Percentiles rank a stretch among this genome's conserved stretches.
phyloP scores from a whole-genome alignment of 2,888 invertebrate genomes.

The Ophion costatus region DNA sequence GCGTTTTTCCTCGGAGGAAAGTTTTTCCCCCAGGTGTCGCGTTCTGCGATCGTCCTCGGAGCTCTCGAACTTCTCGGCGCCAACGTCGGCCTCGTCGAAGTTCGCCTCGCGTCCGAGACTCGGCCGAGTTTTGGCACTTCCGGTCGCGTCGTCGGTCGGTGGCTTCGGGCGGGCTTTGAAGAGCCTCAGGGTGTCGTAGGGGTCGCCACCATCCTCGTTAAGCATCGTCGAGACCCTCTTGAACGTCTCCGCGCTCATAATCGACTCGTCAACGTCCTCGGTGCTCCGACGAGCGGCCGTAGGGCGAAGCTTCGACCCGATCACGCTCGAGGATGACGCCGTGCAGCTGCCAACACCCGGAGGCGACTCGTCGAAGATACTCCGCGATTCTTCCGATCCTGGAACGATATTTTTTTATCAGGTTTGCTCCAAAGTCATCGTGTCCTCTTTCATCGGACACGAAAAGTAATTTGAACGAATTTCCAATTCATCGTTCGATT shows the following conservation, averaged over 20 bases:
- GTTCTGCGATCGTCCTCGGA: not conserved
- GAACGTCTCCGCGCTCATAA: constrained; percentile 68
- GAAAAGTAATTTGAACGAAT: too few species aligned
- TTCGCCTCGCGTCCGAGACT: not conserved
- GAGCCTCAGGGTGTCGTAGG: constrained; percentile 80
- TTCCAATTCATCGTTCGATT: too few species aligned
- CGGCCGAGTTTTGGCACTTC: not conserved
- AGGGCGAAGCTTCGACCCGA: not conserved
- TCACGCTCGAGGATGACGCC: not conserved
- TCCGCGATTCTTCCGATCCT: constrained; percentile 10
- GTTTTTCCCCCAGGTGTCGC: constrained; percentile 45
- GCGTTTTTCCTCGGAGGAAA: constrained; percentile 80
- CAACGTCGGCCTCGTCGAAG: constrained; percentile 58
- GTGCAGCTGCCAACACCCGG: constrained; percentile 69
- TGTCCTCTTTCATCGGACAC: too few species aligned
- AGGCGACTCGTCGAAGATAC: constrained; percentile 73
- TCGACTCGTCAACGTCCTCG: constrained; percentile 64
- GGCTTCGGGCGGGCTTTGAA: constrained; percentile 74
- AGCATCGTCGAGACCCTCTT: constrained; percentile 76
- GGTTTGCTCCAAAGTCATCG: too few species aligned
- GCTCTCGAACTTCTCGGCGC: constrained; percentile 22
- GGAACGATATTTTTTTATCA: too few species aligned
- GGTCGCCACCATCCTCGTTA: constrained; percentile 73
- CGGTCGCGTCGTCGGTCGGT: constrained; percentile 42
- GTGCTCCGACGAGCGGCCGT: not conserved